phyloP scores from a whole-genome alignment of 2,113 vertebrate species.

The Corythornis madagascariensis region DNA sequence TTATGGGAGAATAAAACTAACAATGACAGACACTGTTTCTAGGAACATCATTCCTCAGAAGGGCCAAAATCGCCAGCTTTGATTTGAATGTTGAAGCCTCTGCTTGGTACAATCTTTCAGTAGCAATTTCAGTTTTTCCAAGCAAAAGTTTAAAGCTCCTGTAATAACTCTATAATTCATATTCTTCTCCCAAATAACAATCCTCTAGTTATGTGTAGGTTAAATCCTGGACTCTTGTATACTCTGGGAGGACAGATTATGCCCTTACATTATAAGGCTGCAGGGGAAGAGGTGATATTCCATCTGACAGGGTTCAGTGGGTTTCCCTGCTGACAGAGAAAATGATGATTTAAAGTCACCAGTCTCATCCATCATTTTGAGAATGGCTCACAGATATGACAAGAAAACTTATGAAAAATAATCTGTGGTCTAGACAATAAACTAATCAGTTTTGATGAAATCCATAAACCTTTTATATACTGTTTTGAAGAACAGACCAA shows the following conservation, averaged over 20 bases:
- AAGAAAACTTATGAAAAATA: conserved; percentile 57
- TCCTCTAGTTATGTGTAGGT: neutral
- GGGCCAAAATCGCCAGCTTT: neutral
- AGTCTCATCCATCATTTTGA: conserved; percentile 55
- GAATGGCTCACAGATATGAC: conserved; percentile 30
- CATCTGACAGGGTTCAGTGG: conserved; percentile 53
- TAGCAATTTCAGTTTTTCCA: neutral
- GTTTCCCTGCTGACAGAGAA: conserved; percentile 40
- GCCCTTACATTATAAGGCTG: neutral
- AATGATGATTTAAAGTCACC: conserved; percentile 46
- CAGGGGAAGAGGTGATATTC: conserved; percentile 22
- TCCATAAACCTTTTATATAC: conserved; percentile 33
- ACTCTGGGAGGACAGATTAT: neutral
- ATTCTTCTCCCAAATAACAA: neutral
- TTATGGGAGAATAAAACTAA: conserved; percentile 4
- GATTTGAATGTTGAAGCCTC: neutral
- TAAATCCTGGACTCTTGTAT: neutral
- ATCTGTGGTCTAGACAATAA: conserved; percentile 51
- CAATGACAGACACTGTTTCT: neutral
- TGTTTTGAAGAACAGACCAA: neutral
- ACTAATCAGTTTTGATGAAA: conserved; percentile 51
- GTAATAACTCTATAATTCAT: neutral
- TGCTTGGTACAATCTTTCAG: neutral
- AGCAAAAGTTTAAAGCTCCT: conserved; percentile 6
- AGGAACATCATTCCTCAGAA: neutral